phyloP scores from a whole-genome alignment of 2,888 invertebrate genomes.

The Heteropelma amictum region DNA sequence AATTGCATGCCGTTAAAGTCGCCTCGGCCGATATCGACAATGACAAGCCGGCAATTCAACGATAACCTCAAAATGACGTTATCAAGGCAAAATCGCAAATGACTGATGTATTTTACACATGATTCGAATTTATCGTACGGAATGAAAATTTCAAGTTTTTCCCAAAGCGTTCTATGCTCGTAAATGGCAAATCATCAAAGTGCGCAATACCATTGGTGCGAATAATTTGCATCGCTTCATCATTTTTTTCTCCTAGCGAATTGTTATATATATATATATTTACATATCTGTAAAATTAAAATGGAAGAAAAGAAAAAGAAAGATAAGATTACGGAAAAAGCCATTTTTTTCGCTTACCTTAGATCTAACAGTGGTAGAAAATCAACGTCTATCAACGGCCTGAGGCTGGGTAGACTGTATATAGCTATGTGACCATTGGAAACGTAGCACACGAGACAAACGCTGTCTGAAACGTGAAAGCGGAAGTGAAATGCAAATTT shows the following conservation, averaged over 20 bases:
- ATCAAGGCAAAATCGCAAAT: conserved; percentile 11
- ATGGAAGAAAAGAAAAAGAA: conserved; percentile 1
- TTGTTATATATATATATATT: conserved; percentile 9
- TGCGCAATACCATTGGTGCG: conserved; percentile 44
- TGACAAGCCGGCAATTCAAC: conserved; percentile 37
- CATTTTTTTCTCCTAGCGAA: conserved; percentile 49
- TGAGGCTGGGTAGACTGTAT: conserved; percentile 96
- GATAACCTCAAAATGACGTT: conserved; percentile 4
- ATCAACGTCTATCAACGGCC: conserved; percentile 94
- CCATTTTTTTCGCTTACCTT: conserved; percentile 82
- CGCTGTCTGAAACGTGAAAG: conserved; percentile 86
- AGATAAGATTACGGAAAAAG: background rate
- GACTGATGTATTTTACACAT: conserved; percentile 48
- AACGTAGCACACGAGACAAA: conserved; percentile 95
- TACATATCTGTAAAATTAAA: background rate
- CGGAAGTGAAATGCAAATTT: conserved; percentile 62
- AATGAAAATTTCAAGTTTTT: conserved; percentile 1
- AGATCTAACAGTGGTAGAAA: conserved; percentile 96
- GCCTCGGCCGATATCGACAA: conserved; percentile 35
- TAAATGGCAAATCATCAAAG: conserved; percentile 17
- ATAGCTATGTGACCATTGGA: conserved; percentile 96
- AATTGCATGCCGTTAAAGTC: conserved; percentile 51
- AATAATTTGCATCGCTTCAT: conserved; percentile 64
- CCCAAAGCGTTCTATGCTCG: conserved; percentile 37
- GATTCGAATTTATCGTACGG: background rate